phyloP scores from a whole-genome alignment of 64 coral and sea anemone genomes.

The Dendrophyllia cribrosa region DNA sequence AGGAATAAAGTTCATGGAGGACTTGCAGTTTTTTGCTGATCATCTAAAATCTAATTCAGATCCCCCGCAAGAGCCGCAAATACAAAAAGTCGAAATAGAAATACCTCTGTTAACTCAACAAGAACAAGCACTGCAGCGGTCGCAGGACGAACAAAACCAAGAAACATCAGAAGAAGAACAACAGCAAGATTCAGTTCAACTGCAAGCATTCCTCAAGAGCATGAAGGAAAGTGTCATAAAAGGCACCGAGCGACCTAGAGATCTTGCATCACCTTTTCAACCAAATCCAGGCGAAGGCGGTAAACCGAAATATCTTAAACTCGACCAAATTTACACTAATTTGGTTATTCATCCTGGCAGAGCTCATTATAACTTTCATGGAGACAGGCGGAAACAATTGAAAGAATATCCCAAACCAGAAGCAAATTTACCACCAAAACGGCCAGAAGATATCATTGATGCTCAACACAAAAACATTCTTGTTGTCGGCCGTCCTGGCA shows the following conservation, averaged over 20 bases:
- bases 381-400: neutral
- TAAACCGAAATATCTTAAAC: neutral
- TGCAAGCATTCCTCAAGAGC: neutral
- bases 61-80: too few species aligned
- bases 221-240: neutral
- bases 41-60: neutral
- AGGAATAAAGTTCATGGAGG: neutral
- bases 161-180: too few species aligned
- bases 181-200: too few species aligned
- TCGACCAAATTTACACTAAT: constrained; percentile 61
- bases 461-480: constrained; percentile 40
- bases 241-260: neutral
- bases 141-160: too few species aligned
- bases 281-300: neutral
- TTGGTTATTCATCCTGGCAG: constrained; percentile 39
- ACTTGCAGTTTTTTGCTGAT: neutral
- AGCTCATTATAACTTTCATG: constrained; percentile 6
- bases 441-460: neutral
- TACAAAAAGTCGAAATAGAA: too few species aligned
- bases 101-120: too few species aligned
- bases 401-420: constrained; percentile 7
- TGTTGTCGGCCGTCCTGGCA: constrained; percentile 42
- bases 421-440: neutral
- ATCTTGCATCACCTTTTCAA: neutral
- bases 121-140: too few species aligned